Base-by-base conservation (phyloP, 2,888 invertebrate species). In the Polia nebulosa region DNA sequence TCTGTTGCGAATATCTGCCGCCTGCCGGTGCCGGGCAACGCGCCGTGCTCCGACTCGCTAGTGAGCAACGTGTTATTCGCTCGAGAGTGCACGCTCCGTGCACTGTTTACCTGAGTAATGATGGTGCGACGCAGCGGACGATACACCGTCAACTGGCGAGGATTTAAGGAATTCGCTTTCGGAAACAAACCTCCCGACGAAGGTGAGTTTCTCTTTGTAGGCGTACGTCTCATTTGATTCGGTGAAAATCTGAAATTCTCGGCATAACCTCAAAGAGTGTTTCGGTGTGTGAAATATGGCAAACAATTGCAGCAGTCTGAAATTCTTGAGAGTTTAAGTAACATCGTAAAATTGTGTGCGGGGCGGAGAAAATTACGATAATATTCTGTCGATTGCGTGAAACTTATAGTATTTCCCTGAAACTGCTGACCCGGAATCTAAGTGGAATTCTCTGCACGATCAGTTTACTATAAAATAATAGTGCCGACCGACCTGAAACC, bases 61-160 rank as follows among this genome's bases (percentile, higher is more conserved):
- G 85, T 87, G 84, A 86, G 75, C 82, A 85, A 84, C 84, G 82
- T 82, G 81, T 81, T 76, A 81, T 74, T 76, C 80, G 78, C 66
- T 66, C 52, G 80, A 69, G 78, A 81, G 82, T 83, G 69, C 72
- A 81, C 81, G 79, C 76, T 75, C 68, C 67, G 78, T 75, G 82
- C 81, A 70, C 77, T 83, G 82, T 79, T 81, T 78, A 80, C 80
- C 73, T 60, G 72, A 81, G 68, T 85, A 82, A 96, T 96, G 96
- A 96, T 96, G 92, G 95, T 94, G 83, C 90, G 96, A 88, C 94
- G 95, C 83, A 94, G 95, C 89, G 96, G 96, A 80, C 93, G 96
- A 45, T 96, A 96, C 88, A 95, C 95, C 72, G 95, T 95, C 82
- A 96, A 95, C 89, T 95, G 95, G 94, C 91, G 96, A 82, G 96